phyloP scores from a whole-genome alignment of 2,888 invertebrate species.

The Nezara viridula region DNA sequence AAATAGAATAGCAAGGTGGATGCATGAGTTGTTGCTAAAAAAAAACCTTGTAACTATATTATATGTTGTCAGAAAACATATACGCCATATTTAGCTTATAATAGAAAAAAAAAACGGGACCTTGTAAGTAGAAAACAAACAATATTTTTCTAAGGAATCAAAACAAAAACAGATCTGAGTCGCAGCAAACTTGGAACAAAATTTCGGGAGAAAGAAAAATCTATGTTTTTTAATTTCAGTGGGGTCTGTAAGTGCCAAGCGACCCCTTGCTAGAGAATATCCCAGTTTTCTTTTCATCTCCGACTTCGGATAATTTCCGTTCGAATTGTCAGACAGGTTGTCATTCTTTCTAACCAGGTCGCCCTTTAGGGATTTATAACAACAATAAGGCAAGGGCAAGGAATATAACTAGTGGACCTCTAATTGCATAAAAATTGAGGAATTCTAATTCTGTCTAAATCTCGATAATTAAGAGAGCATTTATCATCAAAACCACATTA shows the following conservation, averaged over 20 bases:
- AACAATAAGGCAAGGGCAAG: no score
- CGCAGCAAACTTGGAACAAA: background rate
- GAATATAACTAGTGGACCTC: no score
- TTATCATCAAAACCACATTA: no score
- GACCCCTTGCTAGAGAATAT: background rate
- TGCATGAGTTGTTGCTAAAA: no score
- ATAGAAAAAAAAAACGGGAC: background rate
- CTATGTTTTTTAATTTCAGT: constrained; percentile 13
- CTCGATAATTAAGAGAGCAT: no score
- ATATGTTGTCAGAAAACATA: no score
- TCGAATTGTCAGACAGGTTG: background rate
- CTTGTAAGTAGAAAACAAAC: background rate
- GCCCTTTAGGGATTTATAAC: no score
- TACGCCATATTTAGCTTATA: background rate
- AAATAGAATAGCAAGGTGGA: no score
- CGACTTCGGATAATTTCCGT: background rate
- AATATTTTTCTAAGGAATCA: background rate
- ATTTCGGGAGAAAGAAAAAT: background rate
- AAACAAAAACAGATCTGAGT: constrained; percentile 7
- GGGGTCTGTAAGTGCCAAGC: background rate
- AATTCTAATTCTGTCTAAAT: no score
- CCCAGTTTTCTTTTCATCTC: background rate
- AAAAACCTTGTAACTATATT: no score
- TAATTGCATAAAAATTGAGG: no score
- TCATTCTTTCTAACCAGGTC: background rate